Evolutionary conservation across 2,888 invertebrate species (phyloP).

Genomic region (Dioctria linearis): DNA sequence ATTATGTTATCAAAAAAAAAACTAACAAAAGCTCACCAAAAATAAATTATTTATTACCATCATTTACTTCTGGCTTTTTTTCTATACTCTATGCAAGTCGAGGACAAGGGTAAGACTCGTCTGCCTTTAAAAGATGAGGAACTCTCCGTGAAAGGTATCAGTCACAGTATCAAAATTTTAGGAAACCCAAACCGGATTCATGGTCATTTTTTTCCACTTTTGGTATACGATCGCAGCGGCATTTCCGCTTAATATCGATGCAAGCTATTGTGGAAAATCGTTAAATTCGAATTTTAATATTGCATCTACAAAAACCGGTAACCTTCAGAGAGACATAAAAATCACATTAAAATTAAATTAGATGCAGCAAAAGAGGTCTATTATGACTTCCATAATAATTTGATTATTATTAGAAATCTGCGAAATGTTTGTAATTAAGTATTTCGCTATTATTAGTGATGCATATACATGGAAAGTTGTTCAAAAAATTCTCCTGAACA

Average conservation of each 20-base stretch:
- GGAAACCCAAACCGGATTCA: background rate
- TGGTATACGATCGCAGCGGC: background rate
- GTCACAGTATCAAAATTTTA: background rate
- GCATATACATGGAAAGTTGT: no score
- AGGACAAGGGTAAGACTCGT: constrained; percentile 11
- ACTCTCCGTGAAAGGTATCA: background rate
- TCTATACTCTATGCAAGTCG: constrained; percentile 3
- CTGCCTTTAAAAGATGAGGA: background rate
- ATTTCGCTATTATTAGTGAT: no score
- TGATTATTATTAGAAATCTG: no score
- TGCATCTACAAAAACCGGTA: no score
- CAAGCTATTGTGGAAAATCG: no score
- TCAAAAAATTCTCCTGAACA: no score
- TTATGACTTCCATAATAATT: no score
- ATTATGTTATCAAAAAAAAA: constrained; percentile 21
- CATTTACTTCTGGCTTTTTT: constrained; percentile 15
- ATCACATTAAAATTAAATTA: no score
- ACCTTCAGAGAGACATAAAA: no score
- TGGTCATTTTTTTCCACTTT: background rate
- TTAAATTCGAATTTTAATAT: no score
- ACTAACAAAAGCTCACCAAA: constrained; percentile 45
- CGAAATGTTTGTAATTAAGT: no score
- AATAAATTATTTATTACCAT: constrained; percentile 44
- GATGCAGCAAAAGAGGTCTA: no score
- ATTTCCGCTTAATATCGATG: background rate